Conservation (phyloP, 1,140 invertebrate species). For the Bombus cullumanus region DNA sequence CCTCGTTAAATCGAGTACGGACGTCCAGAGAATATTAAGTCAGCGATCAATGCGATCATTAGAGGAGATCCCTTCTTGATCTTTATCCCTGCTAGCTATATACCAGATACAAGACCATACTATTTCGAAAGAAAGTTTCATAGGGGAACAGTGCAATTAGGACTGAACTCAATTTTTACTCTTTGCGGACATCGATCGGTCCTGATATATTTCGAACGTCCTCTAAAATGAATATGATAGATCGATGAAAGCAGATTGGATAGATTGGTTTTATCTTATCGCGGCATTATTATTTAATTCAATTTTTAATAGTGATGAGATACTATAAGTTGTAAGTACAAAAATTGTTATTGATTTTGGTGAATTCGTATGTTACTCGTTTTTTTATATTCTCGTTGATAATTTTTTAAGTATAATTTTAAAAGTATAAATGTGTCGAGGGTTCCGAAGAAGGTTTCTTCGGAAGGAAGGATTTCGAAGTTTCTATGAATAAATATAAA, state of each 20-base stretch:
- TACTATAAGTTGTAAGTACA: neutral
- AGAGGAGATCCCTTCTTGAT: slow-evolving; percentile 42
- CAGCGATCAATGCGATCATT: slow-evolving; percentile 61
- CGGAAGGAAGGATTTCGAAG: too few relatives aligned
- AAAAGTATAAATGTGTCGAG: too few relatives aligned
- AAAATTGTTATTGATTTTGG: neutral
- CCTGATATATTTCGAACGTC: neutral
- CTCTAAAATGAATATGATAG: neutral
- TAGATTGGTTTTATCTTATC: too few relatives aligned
- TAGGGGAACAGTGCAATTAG: slow-evolving; percentile 36
- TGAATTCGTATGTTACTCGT: neutral
- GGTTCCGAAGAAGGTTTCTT: too few relatives aligned
- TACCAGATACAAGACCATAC: slow-evolving; percentile 6
- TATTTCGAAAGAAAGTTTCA: slow-evolving; percentile 32
- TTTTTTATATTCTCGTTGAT: neutral
- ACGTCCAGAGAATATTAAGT: slow-evolving; percentile 57
- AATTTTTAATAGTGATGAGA: neutral
- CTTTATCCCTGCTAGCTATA: neutral
- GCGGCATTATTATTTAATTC: neutral
- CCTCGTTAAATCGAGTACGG: slow-evolving; percentile 62
- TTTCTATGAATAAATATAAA: neutral
- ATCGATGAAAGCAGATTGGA: neutral
- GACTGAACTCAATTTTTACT: slow-evolving; percentile 5
- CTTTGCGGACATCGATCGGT: slow-evolving; percentile 3
- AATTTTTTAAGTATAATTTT: neutral